phyloP scores from a whole-genome alignment of 2,888 invertebrate species.

The Pardosa pseudoannulata region DNA sequence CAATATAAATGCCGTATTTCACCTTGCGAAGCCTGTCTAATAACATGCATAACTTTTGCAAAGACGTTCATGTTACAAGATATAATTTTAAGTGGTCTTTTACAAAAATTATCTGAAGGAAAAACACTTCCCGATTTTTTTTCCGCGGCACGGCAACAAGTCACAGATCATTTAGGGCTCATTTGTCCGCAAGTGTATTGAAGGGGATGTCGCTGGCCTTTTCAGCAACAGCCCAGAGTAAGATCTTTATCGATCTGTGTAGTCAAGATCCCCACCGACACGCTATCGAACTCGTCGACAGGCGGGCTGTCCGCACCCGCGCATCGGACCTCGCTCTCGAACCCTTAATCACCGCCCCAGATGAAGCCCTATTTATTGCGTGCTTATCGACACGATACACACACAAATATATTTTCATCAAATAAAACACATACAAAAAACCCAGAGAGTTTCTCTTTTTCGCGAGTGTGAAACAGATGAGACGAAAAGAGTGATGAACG shows the following conservation, averaged over 20 bases:
- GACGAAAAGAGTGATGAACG: too few relatives aligned
- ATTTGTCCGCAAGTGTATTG: slow-evolving; percentile 18
- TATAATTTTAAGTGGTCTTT: too few relatives aligned
- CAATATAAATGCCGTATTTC: too few relatives aligned
- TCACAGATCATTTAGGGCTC: neutral
- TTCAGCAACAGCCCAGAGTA: slow-evolving; percentile 10
- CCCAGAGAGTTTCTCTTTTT: neutral
- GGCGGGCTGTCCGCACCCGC: slow-evolving; percentile 27
- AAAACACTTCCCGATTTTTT: too few relatives aligned
- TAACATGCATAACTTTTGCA: too few relatives aligned
- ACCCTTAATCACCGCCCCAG: slow-evolving; percentile 28
- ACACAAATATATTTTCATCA: too few relatives aligned
- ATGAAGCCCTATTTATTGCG: too few relatives aligned
- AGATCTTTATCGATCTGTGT: slow-evolving; percentile 9
- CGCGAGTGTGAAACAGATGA: neutral
- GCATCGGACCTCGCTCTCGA: slow-evolving; percentile 47
- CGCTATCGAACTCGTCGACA: slow-evolving; percentile 36
- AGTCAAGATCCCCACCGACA: neutral
- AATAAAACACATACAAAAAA: neutral
- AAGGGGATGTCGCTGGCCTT: slow-evolving; percentile 40
- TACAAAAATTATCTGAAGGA: too few relatives aligned
- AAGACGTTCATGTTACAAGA: too few relatives aligned
- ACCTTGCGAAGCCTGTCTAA: too few relatives aligned
- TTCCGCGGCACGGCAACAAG: neutral
- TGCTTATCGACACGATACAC: slow-evolving; percentile 27